Percentiles rank a stretch among this genome's conserved stretches.
Evolutionary conservation across 2,113 vertebrate genomes (phyloP).

Genomic region (Corythoichthys intestinalis): DNA sequence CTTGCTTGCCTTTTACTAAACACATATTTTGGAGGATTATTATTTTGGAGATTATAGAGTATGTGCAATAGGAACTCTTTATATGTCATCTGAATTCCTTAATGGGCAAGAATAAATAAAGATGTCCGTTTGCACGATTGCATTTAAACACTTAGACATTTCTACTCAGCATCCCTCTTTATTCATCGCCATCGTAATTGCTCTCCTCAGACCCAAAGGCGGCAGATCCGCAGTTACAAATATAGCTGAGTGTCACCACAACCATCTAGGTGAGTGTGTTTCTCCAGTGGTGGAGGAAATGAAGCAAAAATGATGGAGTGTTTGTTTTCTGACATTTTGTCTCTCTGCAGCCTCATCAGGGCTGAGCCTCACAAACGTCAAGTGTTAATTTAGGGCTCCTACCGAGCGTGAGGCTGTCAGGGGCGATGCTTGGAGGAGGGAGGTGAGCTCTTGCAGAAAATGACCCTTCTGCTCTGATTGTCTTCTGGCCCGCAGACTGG

Average conservation of each 20-base stretch:
- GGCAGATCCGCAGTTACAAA: constrained; percentile 66
- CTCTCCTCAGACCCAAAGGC: constrained; percentile 64
- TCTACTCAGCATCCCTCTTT: constrained; percentile 33
- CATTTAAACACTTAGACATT: constrained; percentile 28
- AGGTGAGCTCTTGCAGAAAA: constrained; percentile 89
- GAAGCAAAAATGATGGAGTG: constrained; percentile 86
- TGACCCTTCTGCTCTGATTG: constrained; percentile 87
- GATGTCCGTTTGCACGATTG: constrained; percentile 18
- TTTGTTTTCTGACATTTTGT: constrained; percentile 83
- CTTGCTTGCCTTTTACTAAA: no score
- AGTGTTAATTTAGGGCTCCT: constrained; percentile 86
- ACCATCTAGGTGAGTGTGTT: constrained; percentile 81
- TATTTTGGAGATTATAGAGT: no score
- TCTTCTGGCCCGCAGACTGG: constrained; percentile 73
- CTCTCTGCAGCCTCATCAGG: constrained; percentile 74
- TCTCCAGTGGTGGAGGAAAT: constrained; percentile 76
- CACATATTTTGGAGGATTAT: no score
- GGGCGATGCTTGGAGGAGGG: constrained; percentile 74
- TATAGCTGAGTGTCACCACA: constrained; percentile 70
- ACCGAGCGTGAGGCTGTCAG: constrained; percentile 81
- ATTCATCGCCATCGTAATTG: constrained; percentile 58
- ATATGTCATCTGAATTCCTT: not conserved
- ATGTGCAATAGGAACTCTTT: no score
- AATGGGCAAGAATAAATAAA: constrained; percentile 32
- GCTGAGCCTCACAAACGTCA: constrained; percentile 77